Base-by-base conservation (phyloP, 2,888 invertebrate species). In the Macrophya alboannulata region DNA sequence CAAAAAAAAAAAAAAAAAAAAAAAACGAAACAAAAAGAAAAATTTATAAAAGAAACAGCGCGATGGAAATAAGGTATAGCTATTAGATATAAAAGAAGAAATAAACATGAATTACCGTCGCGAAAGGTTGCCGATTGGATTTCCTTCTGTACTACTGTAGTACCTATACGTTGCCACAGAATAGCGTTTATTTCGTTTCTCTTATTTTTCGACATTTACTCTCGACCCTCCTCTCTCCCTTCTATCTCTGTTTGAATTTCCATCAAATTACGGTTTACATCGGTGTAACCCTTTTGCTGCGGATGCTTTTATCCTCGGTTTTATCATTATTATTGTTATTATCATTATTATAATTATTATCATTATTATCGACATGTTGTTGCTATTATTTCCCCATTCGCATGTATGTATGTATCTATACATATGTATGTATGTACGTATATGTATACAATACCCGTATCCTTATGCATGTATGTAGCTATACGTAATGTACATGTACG, bases 201-300 rank as follows among this genome's bases (percentile, higher is more conserved):
- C 48, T 51, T 37, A 55, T 55, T 51, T 77, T 77, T 31, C 51
- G 37, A 77, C 77, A 77, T 77, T 55, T n/a, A 77, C 62, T 55
- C 31, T 51, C 37, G n/a, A 15, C 25, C 62, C 62, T 62, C 62
- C 12, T 62, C 12, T 31, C 25, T 17, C 68, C 37, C 68, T 37
- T 15, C 48, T 37, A 5, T 31, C 77, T 77, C 77, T 37, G 72
- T 77, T 31, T 77, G 77, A 77, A 77, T 77, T 77, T 77, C 51
- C 77, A 77, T 77, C 77, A 77, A 77, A 77, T 77, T 51, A 77
- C 77, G 77, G 77, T 77, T 55, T 77, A 51, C 77, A 77, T 77
- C 77, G 43, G 77, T 55, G 51, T 77, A 55, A 81, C 51, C 62
- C 81, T 81, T 59, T 81, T 37, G 51, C 55, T n/a, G 77, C 55